Conservation (phyloP, 2,113 vertebrate genomes). For the Narcine bancroftii region DNA sequence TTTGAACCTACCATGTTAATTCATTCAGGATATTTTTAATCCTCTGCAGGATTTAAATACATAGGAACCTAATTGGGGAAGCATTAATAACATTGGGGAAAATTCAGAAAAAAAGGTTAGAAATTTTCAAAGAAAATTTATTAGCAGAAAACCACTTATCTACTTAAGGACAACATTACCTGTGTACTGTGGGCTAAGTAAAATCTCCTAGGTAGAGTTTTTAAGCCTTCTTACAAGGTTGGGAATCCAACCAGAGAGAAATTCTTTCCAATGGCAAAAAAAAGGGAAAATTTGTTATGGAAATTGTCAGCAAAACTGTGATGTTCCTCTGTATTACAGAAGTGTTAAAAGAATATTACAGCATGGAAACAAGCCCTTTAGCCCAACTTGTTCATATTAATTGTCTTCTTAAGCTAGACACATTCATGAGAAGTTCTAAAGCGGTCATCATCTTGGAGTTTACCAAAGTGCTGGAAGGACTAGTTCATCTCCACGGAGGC, state of each 20-base stretch:
- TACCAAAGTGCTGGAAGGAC: background rate
- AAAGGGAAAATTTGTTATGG: background rate
- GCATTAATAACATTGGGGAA: background rate
- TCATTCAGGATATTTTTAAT: slow-evolving; percentile 40
- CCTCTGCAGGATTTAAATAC: slow-evolving; percentile 13
- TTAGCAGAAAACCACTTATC: background rate
- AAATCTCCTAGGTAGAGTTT: background rate
- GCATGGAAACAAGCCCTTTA: too few relatives aligned
- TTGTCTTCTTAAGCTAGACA: too few relatives aligned
- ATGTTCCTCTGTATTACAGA: too few relatives aligned
- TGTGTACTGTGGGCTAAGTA: background rate
- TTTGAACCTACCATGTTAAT: slow-evolving; percentile 43
- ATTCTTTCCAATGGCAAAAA: background rate
- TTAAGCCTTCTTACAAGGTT: too few relatives aligned
- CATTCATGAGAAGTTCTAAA: too few relatives aligned
- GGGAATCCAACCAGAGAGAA: background rate
- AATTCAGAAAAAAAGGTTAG: background rate
- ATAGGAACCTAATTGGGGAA: background rate
- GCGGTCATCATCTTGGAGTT: background rate
- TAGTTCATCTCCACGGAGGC: background rate
- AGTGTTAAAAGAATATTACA: too few relatives aligned
- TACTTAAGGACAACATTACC: background rate
- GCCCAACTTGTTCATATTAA: too few relatives aligned
- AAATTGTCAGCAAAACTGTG: slow-evolving; percentile 11
- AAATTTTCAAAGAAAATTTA: background rate